Percentiles rank a stretch among this genome's conserved stretches.
These are phyloP conservation scores for Pollenia griseotomentosa DNA, from an alignment of 2,888 invertebrate species.

Conservation along the genomic window DNA sequence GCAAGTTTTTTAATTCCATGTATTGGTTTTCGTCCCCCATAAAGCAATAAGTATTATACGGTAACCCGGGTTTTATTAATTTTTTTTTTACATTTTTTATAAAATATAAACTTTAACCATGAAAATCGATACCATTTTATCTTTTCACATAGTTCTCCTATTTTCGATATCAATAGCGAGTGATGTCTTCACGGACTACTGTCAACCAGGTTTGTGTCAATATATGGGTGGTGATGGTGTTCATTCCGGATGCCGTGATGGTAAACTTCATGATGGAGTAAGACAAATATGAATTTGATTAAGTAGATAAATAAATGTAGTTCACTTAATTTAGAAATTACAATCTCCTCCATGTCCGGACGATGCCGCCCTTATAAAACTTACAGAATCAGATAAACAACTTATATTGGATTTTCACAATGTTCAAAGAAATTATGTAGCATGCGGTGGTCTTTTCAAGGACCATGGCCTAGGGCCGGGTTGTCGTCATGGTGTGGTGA, in stretches of 20 bases:
- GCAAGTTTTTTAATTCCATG: too few relatives aligned
- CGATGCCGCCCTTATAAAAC: constrained; percentile 2
- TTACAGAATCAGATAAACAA: constrained; percentile 36
- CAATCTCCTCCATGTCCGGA: constrained; percentile 52
- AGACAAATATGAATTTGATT: not conserved
- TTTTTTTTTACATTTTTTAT: too few relatives aligned
- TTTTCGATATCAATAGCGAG: too few relatives aligned
- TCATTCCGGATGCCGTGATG: constrained; percentile 41
- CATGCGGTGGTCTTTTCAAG: constrained; percentile 75
- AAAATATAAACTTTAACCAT: too few relatives aligned
- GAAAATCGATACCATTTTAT: too few relatives aligned
- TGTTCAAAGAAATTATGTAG: constrained; percentile 76
- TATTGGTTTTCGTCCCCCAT: too few relatives aligned
- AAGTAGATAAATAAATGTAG: not conserved
- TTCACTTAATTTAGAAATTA: constrained; percentile 36
- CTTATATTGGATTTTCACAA: constrained; percentile 77
- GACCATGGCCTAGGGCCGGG: constrained; percentile 72
- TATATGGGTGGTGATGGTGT: constrained; percentile 28
- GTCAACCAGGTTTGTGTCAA: constrained; percentile 21
- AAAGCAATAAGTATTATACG: too few relatives aligned
- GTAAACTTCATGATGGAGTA: constrained; percentile 41
- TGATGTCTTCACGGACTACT: constrained; percentile 46
- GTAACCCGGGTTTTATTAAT: too few relatives aligned
- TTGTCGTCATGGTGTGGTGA: constrained; percentile 77
- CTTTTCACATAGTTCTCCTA: too few relatives aligned